These are phyloP conservation scores for Cactoblastis cactorum DNA, from an alignment of 2,888 invertebrate species.

Conservation along the genomic window DNA sequence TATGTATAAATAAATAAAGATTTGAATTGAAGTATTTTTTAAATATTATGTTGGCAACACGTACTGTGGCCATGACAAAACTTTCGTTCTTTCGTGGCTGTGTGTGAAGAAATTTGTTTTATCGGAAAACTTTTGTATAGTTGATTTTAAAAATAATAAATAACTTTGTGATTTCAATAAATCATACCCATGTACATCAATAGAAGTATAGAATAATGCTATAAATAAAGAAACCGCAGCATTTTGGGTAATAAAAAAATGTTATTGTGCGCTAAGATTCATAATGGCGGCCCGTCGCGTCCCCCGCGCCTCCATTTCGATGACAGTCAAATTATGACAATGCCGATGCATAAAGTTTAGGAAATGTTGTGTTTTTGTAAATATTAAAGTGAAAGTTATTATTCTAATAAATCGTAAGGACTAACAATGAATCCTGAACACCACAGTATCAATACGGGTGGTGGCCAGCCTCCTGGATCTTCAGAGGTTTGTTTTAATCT, in stretches of 20 bases:
- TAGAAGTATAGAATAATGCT: constrained; percentile 16
- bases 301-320: constrained; percentile 82
- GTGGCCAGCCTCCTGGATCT: constrained; percentile 77
- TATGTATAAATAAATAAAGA: too few relatives aligned
- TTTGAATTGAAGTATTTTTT: background rate
- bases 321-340: constrained; percentile 82
- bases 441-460: constrained; percentile 80
- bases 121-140: constrained; percentile 27
- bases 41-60: constrained; percentile 40
- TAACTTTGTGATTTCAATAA: background rate
- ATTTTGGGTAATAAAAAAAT: constrained; percentile 45
- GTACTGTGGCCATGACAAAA: constrained; percentile 53
- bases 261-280: constrained; percentile 77
- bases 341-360: constrained; percentile 69
- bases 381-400: constrained; percentile 47
- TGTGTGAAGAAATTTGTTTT: constrained; percentile 51
- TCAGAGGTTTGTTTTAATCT: constrained; percentile 69
- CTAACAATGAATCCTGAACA: constrained; percentile 75
- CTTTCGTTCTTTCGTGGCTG: constrained; percentile 59
- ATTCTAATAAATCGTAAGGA: constrained; percentile 37
- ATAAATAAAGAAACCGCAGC: constrained; percentile 24
- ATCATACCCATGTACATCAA: constrained; percentile 14
- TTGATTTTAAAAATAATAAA: constrained; percentile 21
- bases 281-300: constrained; percentile 84
- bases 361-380: constrained; percentile 66